Evolutionary conservation across 2,797 vertebrate genomes (phyloP), one percentile per base, ranked within the genome.

Genomic region (Alcedo atthis): DNA sequence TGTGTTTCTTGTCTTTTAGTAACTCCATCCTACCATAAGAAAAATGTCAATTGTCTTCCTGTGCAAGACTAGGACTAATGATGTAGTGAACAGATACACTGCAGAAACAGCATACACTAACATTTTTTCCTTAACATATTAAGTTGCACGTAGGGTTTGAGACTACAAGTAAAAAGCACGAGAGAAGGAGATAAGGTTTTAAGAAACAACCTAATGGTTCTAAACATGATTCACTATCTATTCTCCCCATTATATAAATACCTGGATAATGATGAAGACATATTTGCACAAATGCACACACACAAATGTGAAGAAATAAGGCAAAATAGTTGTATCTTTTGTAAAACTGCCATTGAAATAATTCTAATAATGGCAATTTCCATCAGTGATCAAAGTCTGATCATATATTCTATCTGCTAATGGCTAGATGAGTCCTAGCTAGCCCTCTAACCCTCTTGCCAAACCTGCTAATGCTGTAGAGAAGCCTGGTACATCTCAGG

Each of bases 21-120:
- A 92, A 89, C 78, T 88, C 49, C 89, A 68, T 58, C 51, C 25
- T 85, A 84, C 61, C 15, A 5, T 48, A 86, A 87, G 83, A 85
- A 87, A 91, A 91, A 82, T 77, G 81, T 85, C 86, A 90, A 75
- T 87, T 89, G 64, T 73, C 69, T 88, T 86, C 79, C 77, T 71
- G 71, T 69, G 61, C 54, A 94, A 90, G 85, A 62, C 46, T 58
- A 68, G 71, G 78, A 86, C 90, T 93, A 94, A 89, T 64, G 75
- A 84, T 80, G 78, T 51, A 64, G 33, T 57, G 78, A 96, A 92
- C 68, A 94, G 68, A 93, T 62, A 83, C 70, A 71, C n/a, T n/a
- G 54, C 75, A 85, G 75, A 87, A 94, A 30, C 62, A 79, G 70
- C 9, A 67, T 57, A 79, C 48, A 84, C 28, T 7, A 91, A 77